These are phyloP conservation scores for Reticulitermes lucifugus DNA, from an alignment of 2,888 invertebrate species.

Conservation along the genomic window DNA sequence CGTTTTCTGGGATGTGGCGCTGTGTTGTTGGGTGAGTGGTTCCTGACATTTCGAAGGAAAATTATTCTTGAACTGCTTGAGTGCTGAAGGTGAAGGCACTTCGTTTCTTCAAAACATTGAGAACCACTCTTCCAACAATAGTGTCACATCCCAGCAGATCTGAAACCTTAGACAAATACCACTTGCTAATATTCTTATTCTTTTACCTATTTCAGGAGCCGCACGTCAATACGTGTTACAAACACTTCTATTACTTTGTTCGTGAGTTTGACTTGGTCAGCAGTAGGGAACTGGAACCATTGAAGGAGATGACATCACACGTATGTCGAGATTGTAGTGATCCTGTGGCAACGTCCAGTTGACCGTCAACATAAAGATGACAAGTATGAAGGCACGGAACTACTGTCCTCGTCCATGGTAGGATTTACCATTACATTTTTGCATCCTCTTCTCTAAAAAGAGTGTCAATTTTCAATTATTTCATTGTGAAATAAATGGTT, in stretches of 20 bases:
- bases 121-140: no score
- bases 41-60: no score
- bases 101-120: no score
- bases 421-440: neutral
- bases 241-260: slow-evolving; percentile 94
- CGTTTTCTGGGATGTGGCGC: no score
- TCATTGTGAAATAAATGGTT: neutral
- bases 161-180: no score
- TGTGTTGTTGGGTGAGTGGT: no score
- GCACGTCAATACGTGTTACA: slow-evolving; percentile 94
- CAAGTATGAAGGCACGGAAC: neutral
- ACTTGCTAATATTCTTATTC: neutral
- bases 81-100: no score
- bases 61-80: no score
- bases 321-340: slow-evolving; percentile 71
- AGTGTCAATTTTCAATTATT: neutral
- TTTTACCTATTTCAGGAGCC: slow-evolving; percentile 74
- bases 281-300: slow-evolving; percentile 85
- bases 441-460: neutral
- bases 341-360: slow-evolving; percentile 18
- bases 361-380: neutral
- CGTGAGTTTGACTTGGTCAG: slow-evolving; percentile 87
- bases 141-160: no score
- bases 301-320: slow-evolving; percentile 79
- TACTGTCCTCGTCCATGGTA: neutral